Percentiles rank a stretch among this genome's conserved stretches.
Evolutionary conservation across 2,797 vertebrate genomes (phyloP).

Genomic region (Rhynchonycteris naso): DNA sequence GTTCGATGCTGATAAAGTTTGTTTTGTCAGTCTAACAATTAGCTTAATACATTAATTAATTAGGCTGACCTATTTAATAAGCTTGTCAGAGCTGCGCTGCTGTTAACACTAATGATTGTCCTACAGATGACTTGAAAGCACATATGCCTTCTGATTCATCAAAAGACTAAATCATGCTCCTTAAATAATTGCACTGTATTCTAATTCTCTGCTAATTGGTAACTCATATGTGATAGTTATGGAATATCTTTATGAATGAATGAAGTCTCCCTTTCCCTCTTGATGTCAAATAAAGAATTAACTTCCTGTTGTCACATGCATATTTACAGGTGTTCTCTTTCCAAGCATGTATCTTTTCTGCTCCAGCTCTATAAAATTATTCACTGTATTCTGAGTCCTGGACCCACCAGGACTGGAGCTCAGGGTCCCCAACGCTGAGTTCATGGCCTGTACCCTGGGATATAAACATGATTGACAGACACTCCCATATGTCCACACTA

Average conservation of each 20-base stretch:
- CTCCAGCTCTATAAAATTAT: neutral
- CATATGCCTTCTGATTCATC: slow-evolving; percentile 39
- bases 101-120: neutral
- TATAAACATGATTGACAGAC: too few species aligned
- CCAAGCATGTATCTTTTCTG: accelerated
- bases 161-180: neutral
- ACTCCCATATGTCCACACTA: neutral
- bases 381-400: neutral
- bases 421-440: neutral
- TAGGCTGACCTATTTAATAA: slow-evolving; percentile 22
- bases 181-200: slow-evolving; percentile 31
- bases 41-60: slow-evolving; percentile 46
- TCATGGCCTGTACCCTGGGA: neutral
- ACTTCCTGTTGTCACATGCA: too few species aligned
- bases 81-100: neutral
- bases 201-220: slow-evolving; percentile 21
- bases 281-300: neutral
- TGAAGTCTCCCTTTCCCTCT: neutral
- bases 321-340: neutral
- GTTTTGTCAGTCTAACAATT: slow-evolving; percentile 46
- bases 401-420: accelerated
- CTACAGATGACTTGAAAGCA: neutral
- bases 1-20: slow-evolving; percentile 43
- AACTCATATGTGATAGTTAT: neutral
- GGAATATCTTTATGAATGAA: neutral